These are phyloP conservation scores for Nycticryphes semicollaris DNA, from an alignment of 2,113 vertebrate species.

Conservation along the genomic window DNA sequence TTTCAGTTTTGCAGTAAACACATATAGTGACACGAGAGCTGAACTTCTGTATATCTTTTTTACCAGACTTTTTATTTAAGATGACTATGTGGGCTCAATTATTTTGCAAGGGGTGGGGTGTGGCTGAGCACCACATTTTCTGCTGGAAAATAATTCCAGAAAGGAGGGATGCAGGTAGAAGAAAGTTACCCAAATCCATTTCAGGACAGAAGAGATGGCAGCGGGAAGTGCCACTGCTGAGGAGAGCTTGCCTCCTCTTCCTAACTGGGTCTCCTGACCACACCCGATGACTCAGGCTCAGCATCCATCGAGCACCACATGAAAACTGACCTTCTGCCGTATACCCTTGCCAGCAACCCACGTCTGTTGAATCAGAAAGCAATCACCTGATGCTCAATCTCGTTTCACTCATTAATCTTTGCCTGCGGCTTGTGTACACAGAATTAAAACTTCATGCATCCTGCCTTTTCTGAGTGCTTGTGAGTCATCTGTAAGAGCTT, in stretches of 20 bases:
- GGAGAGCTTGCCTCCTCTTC: not conserved
- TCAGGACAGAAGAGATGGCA: not conserved
- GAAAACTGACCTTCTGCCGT: not conserved
- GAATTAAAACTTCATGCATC: not conserved
- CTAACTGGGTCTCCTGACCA: not conserved
- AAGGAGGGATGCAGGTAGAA: not conserved
- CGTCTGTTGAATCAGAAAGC: slow-evolving; percentile 22
- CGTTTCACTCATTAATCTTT: not conserved
- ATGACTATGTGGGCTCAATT: not conserved
- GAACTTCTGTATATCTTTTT: not conserved
- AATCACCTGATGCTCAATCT: slow-evolving; percentile 15
- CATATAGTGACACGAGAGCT: not conserved
- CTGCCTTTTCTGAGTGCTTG: not conserved
- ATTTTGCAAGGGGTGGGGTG: not conserved
- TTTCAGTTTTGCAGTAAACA: not conserved
- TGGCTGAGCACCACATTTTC: not conserved
- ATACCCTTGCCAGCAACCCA: not conserved
- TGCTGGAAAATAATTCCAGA: not conserved
- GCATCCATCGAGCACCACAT: not conserved
- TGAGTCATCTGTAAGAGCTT: not conserved
- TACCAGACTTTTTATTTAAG: not conserved
- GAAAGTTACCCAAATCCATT: not conserved
- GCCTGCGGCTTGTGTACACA: not conserved
- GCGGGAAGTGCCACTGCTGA: not conserved
- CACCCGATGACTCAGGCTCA: slow-evolving; percentile 61